Evolutionary conservation across 2,113 vertebrate genomes (phyloP).

Genomic region (Dicrurus megarhynchus): DNA sequence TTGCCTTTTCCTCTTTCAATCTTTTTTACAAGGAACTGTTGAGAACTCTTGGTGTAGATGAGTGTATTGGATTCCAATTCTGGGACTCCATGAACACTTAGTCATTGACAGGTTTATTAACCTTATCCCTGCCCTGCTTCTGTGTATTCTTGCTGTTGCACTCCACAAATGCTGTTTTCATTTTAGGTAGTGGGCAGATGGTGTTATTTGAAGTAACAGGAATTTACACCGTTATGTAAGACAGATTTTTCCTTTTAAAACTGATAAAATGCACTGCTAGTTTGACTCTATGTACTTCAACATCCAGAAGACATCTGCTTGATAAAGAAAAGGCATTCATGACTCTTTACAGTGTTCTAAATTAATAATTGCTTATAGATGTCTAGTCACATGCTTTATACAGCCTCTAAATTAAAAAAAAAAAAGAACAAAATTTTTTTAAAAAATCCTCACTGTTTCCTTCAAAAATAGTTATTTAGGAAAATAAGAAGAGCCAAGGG

Average conservation of each 20-base stretch:
- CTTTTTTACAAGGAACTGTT: neutral
- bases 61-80: neutral
- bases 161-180: neutral
- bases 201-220: neutral
- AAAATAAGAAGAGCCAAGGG: neutral
- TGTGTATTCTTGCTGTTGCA: neutral
- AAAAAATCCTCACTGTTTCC: neutral
- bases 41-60: neutral
- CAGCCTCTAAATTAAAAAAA: neutral
- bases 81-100: neutral
- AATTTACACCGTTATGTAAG: neutral
- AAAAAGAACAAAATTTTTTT: fast-evolving
- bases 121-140: neutral
- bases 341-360: neutral
- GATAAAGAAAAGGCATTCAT: neutral
- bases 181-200: neutral
- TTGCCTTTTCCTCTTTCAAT: neutral
- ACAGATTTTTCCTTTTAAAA: neutral
- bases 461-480: neutral
- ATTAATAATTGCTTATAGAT: neutral
- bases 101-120: conserved; percentile 16
- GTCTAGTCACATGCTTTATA: neutral
- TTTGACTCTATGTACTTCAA: neutral
- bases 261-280: neutral
- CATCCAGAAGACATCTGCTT: neutral